phyloP scores from a whole-genome alignment of 2,888 invertebrate species.

The Poecilobothrus nobilitatus region DNA sequence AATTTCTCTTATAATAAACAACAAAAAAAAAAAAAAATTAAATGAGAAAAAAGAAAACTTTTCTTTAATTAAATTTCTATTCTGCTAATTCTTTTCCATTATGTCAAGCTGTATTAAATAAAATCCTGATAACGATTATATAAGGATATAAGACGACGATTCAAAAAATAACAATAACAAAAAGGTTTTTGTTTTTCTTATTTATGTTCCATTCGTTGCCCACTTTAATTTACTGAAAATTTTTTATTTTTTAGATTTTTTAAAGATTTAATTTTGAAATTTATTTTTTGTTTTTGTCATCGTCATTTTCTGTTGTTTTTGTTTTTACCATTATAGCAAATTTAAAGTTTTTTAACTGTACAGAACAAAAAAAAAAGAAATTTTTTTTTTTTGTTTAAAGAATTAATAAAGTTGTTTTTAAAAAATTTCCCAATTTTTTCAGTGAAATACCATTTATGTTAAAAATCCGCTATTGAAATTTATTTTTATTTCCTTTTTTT shows the following conservation, averaged over 20 bases:
- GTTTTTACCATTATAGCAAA: background rate
- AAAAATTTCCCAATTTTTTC: too few relatives aligned
- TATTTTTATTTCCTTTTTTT: too few relatives aligned
- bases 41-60: background rate
- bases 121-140: background rate
- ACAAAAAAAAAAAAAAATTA: too few relatives aligned
- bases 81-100: constrained; percentile 3
- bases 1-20: too few relatives aligned
- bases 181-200: background rate
- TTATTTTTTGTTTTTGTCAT: background rate
- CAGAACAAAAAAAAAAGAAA: too few relatives aligned
- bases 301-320: background rate
- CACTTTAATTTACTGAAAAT: background rate
- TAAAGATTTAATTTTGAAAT: background rate
- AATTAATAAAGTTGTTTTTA: too few relatives aligned
- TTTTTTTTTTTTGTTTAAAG: too few relatives aligned
- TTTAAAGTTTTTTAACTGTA: too few relatives aligned
- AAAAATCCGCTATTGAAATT: too few relatives aligned
- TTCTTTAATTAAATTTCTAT: constrained; percentile 4
- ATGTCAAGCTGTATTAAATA: constrained; percentile 3
- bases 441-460: too few relatives aligned
- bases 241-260: background rate
- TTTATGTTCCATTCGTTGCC: background rate
- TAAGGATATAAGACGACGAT: background rate
- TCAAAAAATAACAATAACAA: background rate